Base-by-base conservation (phyloP, 2,797 vertebrate genomes). In the Euthynnus affinis region DNA sequence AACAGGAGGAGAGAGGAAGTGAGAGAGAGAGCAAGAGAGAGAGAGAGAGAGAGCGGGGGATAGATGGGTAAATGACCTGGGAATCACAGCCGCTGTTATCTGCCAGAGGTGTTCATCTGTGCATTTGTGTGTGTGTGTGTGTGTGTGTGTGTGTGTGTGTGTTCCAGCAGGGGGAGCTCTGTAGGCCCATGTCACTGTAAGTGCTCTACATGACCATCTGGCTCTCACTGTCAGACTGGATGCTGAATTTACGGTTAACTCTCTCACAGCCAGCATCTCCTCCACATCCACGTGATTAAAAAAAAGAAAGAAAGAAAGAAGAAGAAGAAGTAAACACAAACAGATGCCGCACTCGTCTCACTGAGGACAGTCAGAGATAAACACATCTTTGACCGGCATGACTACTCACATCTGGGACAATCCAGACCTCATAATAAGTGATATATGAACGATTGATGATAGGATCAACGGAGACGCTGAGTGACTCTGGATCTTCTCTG, bases 151-250 rank as follows among this genome's bases (percentile, higher is more conserved):
- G 80, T 51, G 52, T 63, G 60, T 70, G 71, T 76, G 75, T 63
- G 25, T 71, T 93, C 92, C 91, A 93, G 90, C 91, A 93, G 92
- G 91, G 92, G 93, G 88, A 89, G 92, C 92, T 93, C 80, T 92
- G 85, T 83, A 78, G 81, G 83, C 80, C 83, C 85, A 66, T 87
- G 84, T 92, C 88, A 82, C 90, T 89, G 88, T 87, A 75, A 91
- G 87, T 87, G 91, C 90, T 92, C 87, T 88, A 86, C 92, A 92
- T 89, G 92, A 93, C 95, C 94, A 95, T 95, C 95, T 95, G 94
- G 93, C 89, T 92, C 92, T 88, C 89, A 40, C 91, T 80, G 85
- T 90, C 91, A 89, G 90, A 79, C 81, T 90, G 88, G 87, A 92
- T 87, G 86, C 90, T 87, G 87, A 93, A 91, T 87, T 88, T 91